Conservation (phyloP, 2,797 vertebrate genomes). For the Peromyscus aztecus region DNA sequence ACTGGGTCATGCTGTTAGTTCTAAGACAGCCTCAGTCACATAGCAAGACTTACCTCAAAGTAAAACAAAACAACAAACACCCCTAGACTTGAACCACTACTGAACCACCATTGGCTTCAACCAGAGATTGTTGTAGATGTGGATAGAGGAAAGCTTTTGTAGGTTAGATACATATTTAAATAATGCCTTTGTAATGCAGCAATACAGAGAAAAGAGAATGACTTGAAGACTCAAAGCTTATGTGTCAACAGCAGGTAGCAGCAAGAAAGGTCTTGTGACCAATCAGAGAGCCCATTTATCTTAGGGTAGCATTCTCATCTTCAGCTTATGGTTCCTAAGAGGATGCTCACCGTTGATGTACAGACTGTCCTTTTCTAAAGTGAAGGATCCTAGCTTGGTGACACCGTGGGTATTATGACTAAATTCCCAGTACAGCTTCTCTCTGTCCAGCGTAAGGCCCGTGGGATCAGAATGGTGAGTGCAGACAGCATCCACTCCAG, state of each 20-base stretch:
- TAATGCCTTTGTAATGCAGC: neutral
- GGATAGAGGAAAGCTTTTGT: neutral
- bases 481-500: conserved; percentile 63
- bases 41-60: neutral
- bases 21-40: neutral
- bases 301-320: neutral
- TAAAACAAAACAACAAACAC: neutral
- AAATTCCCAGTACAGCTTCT: conserved; percentile 82
- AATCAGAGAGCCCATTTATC: neutral
- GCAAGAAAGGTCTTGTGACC: neutral
- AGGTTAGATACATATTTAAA: neutral
- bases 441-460: conserved; percentile 74
- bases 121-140: neutral
- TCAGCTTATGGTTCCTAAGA: neutral
- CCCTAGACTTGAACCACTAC: neutral
- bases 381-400: conserved; percentile 84
- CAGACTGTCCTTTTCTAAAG: conserved; percentile 82
- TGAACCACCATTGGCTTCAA: neutral
- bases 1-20: neutral
- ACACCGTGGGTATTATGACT: conserved; percentile 75
- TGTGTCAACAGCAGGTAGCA: neutral
- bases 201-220: neutral
- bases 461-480: neutral
- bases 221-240: neutral
- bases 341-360: conserved; percentile 80